phyloP scores from a whole-genome alignment of 2,888 invertebrate genomes.

The Cotesia congregata region DNA sequence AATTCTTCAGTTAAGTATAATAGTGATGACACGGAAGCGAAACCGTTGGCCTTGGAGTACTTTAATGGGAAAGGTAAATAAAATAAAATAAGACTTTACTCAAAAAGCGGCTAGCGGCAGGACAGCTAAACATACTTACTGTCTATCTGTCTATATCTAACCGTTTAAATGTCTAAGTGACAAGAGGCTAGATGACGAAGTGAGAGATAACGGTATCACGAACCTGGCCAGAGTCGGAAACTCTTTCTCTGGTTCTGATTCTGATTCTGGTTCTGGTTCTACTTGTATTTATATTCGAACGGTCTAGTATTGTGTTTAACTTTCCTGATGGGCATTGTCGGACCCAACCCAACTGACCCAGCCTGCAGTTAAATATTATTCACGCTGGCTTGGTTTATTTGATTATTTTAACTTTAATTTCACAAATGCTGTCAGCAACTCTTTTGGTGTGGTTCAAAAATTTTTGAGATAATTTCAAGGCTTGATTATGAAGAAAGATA shows the following conservation, averaged over 20 bases:
- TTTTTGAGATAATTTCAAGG: too few species aligned
- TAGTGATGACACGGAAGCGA: conserved; percentile 45
- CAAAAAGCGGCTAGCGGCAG: not conserved
- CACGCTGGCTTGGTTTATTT: not conserved
- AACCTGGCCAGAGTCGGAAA: conserved; percentile 58
- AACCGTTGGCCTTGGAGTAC: conserved; percentile 44
- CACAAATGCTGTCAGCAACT: too few species aligned
- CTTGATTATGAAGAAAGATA: too few species aligned
- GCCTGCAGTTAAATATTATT: not conserved
- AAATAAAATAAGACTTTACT: not conserved
- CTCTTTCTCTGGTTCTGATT: conserved; percentile 49
- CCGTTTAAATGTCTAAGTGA: conserved; percentile 20
- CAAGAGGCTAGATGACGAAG: conserved; percentile 44
- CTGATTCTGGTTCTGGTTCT: conserved; percentile 43
- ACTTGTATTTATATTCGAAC: not conserved
- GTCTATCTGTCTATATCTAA: not conserved
- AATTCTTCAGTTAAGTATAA: not conserved
- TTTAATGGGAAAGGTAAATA: not conserved
- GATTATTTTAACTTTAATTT: too few species aligned
- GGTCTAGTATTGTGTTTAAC: conserved; percentile 3
- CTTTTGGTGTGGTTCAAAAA: too few species aligned
- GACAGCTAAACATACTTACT: conserved; percentile 10
- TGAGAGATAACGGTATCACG: conserved; percentile 59
- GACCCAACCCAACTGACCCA: not conserved
- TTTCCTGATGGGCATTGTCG: not conserved